Evolutionary conservation across 2,888 invertebrate species (phyloP).

Genomic region (Omphaloscelis lunosa): DNA sequence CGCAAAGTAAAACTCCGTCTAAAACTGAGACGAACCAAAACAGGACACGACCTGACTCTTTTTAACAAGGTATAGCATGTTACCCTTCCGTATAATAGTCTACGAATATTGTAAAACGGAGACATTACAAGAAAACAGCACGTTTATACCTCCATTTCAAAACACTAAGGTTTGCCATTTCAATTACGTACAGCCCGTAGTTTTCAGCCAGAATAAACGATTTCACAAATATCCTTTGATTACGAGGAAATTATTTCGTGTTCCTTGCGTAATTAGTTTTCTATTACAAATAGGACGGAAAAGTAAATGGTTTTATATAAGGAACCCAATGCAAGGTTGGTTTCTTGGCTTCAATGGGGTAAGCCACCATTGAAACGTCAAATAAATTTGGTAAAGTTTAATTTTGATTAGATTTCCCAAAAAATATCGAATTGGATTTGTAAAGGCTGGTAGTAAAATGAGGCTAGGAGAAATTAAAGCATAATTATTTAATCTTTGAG

Average conservation of each 20-base stretch:
- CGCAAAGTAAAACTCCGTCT: neutral
- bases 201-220: constrained; percentile 44
- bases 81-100: neutral
- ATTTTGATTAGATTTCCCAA: constrained; percentile 11
- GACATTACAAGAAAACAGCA: constrained; percentile 38
- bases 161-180: constrained; percentile 31
- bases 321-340: constrained; percentile 33
- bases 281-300: constrained; percentile 56
- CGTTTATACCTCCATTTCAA: constrained; percentile 28
- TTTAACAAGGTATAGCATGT: neutral
- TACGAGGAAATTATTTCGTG: constrained; percentile 57
- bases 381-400: constrained; percentile 31
- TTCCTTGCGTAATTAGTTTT: constrained; percentile 66
- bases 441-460: neutral
- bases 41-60: neutral
- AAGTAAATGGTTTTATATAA: constrained; percentile 58
- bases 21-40: neutral
- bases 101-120: constrained; percentile 7
- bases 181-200: constrained; percentile 42
- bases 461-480: neutral
- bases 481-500: neutral
- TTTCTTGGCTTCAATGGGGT: constrained; percentile 18
- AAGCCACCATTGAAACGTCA: constrained; percentile 24
- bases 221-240: constrained; percentile 57
- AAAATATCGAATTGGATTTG: neutral